These are phyloP conservation scores for Pseudomyrmex cubaensis DNA, from an alignment of 1,140 invertebrate genomes.

Conservation along the genomic window DNA sequence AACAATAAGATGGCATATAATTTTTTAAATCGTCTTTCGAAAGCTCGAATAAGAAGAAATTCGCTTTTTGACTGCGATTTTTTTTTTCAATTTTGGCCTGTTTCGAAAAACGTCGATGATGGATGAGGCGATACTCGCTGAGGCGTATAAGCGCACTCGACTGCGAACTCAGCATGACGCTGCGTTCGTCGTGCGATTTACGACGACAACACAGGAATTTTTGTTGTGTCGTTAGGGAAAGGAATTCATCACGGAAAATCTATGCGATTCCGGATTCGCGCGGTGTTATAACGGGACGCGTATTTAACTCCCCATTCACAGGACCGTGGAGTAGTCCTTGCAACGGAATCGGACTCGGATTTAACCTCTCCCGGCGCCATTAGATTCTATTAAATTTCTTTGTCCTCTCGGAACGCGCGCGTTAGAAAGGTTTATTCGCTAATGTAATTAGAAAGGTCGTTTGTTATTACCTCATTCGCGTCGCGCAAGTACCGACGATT, in stretches of 20 bases:
- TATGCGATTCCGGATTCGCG: slow-evolving; percentile 37
- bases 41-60: background rate
- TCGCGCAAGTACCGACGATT: background rate
- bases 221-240: slow-evolving; percentile 56
- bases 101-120: slow-evolving; percentile 30
- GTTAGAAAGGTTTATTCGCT: slow-evolving; percentile 17
- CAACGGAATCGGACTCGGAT: slow-evolving; percentile 61
- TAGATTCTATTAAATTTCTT: slow-evolving; percentile 71
- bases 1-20: background rate
- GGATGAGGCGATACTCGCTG: slow-evolving; percentile 25
- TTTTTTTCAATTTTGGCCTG: background rate
- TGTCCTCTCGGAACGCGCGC: slow-evolving; percentile 70
- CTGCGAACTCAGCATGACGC: slow-evolving; percentile 49
- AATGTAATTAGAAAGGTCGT: slow-evolving; percentile 61
- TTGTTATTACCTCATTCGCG: slow-evolving; percentile 50
- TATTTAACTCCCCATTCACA: slow-evolving; percentile 71
- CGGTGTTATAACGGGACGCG: slow-evolving; percentile 64
- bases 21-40: background rate
- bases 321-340: slow-evolving; percentile 64
- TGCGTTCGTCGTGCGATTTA: slow-evolving; percentile 35
- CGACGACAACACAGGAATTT: slow-evolving; percentile 43
- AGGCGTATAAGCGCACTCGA: background rate
- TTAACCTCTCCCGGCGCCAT: slow-evolving; percentile 64
- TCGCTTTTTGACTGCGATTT: background rate
- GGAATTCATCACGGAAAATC: slow-evolving; percentile 60